Evolutionary conservation across 2,888 invertebrate genomes (phyloP).

Genomic region (Hirtodrosophila trivittata): DNA sequence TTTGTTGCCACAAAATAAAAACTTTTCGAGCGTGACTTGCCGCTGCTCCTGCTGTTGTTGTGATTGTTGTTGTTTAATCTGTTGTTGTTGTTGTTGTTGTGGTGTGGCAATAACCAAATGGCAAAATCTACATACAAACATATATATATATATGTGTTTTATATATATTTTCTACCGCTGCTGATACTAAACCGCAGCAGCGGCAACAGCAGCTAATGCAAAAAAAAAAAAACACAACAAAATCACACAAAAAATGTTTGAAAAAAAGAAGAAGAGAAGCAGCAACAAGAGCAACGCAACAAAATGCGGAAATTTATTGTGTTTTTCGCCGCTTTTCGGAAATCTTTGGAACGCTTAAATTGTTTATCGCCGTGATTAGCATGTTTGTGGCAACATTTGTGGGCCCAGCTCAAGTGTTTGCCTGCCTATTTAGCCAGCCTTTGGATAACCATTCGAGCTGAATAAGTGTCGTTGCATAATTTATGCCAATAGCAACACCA

Average conservation of each 20-base stretch:
- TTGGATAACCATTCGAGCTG: constrained; percentile 19
- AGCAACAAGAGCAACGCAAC: constrained; percentile 43
- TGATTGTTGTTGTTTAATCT: constrained; percentile 15
- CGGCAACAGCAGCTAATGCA: constrained; percentile 43
- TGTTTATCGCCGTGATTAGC: constrained; percentile 77
- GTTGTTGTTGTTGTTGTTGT: constrained; percentile 32
- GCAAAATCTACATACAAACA: constrained; percentile 54
- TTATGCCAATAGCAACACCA: constrained; percentile 24
- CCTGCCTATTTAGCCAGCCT: too few relatives aligned
- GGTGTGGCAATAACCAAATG: constrained; percentile 70
- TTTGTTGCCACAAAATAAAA: constrained; percentile 74
- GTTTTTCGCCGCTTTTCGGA: constrained; percentile 64
- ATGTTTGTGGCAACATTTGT: constrained; percentile 61
- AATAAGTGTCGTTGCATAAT: constrained; percentile 62
- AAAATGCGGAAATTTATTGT: constrained; percentile 78
- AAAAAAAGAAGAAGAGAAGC: constrained; percentile 31
- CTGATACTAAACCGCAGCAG: constrained; percentile 62
- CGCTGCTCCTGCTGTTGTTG: constrained; percentile 32
- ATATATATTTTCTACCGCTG: constrained; percentile 65
- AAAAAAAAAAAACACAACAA: constrained; percentile 23
- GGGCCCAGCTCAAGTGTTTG: constrained; percentile 41
- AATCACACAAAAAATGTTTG: constrained; percentile 9
- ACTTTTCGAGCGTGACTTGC: constrained; percentile 75
- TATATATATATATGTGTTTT: constrained; percentile 49
- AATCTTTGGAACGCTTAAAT: constrained; percentile 72